A percentile compares a stretch with the other conserved stretches of the same genome.
Conservation (phyloP, 2,797 vertebrate species). For the Catostomus latipinnis region DNA sequence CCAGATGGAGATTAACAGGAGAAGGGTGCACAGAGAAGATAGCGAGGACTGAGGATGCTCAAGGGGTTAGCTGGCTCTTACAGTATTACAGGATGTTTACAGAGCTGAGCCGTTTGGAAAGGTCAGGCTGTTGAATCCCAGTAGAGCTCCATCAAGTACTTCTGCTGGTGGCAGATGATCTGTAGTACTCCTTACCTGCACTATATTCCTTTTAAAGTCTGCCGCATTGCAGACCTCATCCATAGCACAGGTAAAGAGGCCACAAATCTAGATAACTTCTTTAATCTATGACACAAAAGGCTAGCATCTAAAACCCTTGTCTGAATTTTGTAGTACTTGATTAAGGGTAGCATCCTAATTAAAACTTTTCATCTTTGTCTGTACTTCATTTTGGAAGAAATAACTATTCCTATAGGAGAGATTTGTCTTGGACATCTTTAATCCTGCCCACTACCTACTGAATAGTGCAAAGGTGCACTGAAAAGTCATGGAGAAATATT, state of each 20-base stretch:
- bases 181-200: conserved; percentile 22
- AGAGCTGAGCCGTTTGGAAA: conserved; percentile 47
- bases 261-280: conserved; percentile 29
- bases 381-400: conserved; percentile 9
- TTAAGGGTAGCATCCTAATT: conserved; percentile 14
- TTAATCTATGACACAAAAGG: conserved; percentile 26
- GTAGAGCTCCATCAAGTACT: conserved; percentile 40
- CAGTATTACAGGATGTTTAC: conserved; percentile 38
- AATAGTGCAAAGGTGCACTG: conserved; percentile 23
- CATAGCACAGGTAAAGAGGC: neutral
- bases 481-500: neutral
- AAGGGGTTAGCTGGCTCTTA: neutral
- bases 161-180: conserved; percentile 18
- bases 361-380: conserved; percentile 39
- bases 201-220: conserved; percentile 36
- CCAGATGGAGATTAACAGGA: neutral
- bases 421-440: conserved; percentile 36
- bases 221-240: conserved; percentile 29
- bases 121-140: conserved; percentile 53
- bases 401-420: conserved; percentile 10
- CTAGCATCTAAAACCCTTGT: neutral
- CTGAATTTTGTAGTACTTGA: conserved; percentile 23
- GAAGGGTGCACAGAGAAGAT: neutral
- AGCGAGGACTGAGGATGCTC: neutral
- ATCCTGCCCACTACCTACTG: conserved; percentile 20